Evolutionary conservation across 2,888 invertebrate species (phyloP).

Genomic region (Chymomyza caudatula): DNA sequence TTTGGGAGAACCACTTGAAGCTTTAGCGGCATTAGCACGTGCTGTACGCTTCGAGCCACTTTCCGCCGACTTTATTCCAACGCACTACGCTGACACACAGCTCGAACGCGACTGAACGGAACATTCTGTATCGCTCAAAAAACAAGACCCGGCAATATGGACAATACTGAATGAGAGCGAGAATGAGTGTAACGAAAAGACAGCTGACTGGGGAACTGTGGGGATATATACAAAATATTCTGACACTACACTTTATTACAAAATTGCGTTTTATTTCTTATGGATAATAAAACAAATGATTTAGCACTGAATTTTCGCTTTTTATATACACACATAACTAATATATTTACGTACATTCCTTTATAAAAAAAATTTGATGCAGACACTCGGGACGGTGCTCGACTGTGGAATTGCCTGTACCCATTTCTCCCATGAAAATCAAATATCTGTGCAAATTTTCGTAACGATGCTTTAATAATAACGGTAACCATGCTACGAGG

Average conservation of each 20-base stretch:
- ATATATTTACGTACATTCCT: no score
- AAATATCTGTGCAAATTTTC: no score
- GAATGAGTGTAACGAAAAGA: not conserved
- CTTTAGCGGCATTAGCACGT: constrained; percentile 23
- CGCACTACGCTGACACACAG: constrained; percentile 28
- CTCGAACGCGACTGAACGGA: constrained; percentile 34
- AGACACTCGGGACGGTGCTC: no score
- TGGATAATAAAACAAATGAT: no score
- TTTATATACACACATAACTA: no score
- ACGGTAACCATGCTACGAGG: no score
- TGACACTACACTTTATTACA: not conserved
- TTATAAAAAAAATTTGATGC: no score
- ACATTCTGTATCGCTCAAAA: not conserved
- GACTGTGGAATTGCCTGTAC: no score
- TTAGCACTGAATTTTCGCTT: no score
- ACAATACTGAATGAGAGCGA: constrained; percentile 21
- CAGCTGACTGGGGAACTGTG: not conserved
- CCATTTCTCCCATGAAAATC: no score
- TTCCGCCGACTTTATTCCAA: not conserved
- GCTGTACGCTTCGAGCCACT: not conserved
- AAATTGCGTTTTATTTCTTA: no score
- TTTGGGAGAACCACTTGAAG: constrained; percentile 43
- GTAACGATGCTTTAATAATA: no score
- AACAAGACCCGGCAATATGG: not conserved
- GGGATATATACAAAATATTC: not conserved